Percentiles rank a stretch among this genome's conserved stretches.
phyloP scores from a whole-genome alignment of 2,888 invertebrate genomes.

The Drosophila phalerata region DNA sequence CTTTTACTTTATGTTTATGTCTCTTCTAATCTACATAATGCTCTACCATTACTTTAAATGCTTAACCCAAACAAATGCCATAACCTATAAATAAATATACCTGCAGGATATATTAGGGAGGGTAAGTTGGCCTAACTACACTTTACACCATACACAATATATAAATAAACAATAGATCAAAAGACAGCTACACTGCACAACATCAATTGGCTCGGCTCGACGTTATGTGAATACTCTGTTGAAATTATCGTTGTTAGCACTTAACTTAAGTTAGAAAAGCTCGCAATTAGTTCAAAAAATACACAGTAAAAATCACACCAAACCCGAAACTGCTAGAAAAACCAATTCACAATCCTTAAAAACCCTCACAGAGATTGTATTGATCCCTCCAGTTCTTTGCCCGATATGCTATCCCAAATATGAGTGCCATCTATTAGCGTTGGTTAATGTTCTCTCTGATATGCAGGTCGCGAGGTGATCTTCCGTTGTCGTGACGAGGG shows the following conservation, averaged over 20 bases:
- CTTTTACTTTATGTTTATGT: constrained; percentile 26
- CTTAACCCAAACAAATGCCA: constrained; percentile 68
- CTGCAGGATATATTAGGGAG: constrained; percentile 86
- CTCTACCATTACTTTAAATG: constrained; percentile 64
- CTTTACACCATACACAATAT: constrained; percentile 41
- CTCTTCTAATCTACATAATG: constrained; percentile 44
- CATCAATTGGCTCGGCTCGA: constrained; percentile 55
- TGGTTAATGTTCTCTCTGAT: constrained; percentile 25
- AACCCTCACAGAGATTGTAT: constrained; percentile 37
- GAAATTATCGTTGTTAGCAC: constrained; percentile 50
- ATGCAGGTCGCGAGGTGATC: constrained; percentile 94
- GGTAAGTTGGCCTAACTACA: constrained; percentile 84
- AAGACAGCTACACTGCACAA: constrained; percentile 44
- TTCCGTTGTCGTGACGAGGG: constrained; percentile 97
- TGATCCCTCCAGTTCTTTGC: constrained; percentile 44
- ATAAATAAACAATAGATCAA: constrained; percentile 14
- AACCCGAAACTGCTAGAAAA: neutral
- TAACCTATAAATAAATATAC: constrained; percentile 61
- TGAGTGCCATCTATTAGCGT: neutral
- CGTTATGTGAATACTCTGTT: constrained; percentile 40
- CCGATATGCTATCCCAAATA: constrained; percentile 22
- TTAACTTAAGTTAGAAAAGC: constrained; percentile 37
- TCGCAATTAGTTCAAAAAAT: constrained; percentile 10
- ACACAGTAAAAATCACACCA: constrained; percentile 10
- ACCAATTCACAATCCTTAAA: constrained; percentile 3